phyloP scores from a whole-genome alignment of 2,888 invertebrate species.

The Augochlorella aurata region DNA sequence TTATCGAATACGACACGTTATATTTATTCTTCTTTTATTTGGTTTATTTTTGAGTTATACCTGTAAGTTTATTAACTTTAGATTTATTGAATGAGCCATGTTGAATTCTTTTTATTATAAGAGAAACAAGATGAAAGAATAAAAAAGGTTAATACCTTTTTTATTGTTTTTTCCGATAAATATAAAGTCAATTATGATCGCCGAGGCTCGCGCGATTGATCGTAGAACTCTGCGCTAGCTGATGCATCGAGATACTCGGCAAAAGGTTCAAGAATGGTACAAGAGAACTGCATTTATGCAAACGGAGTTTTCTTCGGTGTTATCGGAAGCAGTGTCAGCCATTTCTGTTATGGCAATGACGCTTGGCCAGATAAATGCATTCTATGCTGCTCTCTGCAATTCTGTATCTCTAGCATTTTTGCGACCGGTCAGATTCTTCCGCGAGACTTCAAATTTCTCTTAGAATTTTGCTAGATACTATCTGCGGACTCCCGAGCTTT shows the following conservation, averaged over 20 bases:
- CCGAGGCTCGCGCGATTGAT: neutral
- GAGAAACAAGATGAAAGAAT: no score
- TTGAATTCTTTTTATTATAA: no score
- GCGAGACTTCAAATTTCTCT: neutral
- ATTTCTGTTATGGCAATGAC: neutral
- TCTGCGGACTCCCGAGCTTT: neutral
- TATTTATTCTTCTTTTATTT: no score
- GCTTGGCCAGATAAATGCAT: neutral
- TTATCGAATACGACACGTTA: no score
- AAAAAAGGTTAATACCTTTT: no score
- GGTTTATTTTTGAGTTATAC: no score
- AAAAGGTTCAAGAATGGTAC: neutral
- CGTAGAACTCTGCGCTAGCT: neutral
- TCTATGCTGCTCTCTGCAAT: neutral
- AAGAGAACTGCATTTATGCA: neutral
- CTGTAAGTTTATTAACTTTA: no score
- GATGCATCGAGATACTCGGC: neutral
- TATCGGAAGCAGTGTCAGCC: constrained; percentile 10
- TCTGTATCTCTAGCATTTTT: neutral
- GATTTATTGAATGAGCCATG: no score
- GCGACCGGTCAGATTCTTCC: neutral
- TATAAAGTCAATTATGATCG: constrained; percentile 2
- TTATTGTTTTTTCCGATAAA: no score
- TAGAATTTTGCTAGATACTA: neutral
- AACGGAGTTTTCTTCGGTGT: constrained; percentile 21